Evolutionary conservation across 2,113 vertebrate genomes (phyloP), one percentile per base, ranked within the genome.

Genomic region (Ammodytes marinus): DNA sequence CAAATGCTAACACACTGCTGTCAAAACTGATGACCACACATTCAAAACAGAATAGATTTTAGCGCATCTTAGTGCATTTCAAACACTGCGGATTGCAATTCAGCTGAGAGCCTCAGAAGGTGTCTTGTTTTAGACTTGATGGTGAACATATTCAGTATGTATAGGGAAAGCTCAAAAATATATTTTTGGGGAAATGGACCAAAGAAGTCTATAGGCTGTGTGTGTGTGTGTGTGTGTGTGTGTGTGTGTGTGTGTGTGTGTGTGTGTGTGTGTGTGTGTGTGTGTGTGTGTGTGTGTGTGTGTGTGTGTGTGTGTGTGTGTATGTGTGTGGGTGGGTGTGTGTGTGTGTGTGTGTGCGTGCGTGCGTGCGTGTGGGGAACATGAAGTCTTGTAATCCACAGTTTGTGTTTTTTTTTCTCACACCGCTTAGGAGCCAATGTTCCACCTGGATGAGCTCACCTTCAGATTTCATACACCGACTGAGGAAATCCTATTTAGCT

Each of bases 361-460:
- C 43, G 47, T 66, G 66, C 14, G 66, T 19, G 6, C 65, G 71
- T 58, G 61, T 55, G 43, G 11, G 6, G 1, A 79, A 77, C 77
- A 82, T 58, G 46, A 68, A 42, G 67, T 8, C 37, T 58, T 69
- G 70, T 82, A 75, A 54, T 75, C 47, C 61, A 8, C 15, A 14
- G 63, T 69, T 27, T 55, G 50, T 50, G 46, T 75, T 52, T 86
- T 79, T 55, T 65, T 69, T 53, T 79, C 54, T 43, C 46, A 68
- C 69, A 60, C 50, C 69, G 69, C 74, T 81, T 43, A 80, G 40
- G 58, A 81, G 69, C 83, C 73, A 60, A 39, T 81, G 69, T 80
- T 88, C 75, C 85, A 83, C 57, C 53, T 88, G 82, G 67, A 76
- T 86, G 79, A 83, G 55, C 55, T 74, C 77, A 69, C 78, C 74